Conservation (phyloP, 2,797 vertebrate species). For the Bovichtus variegatus region DNA sequence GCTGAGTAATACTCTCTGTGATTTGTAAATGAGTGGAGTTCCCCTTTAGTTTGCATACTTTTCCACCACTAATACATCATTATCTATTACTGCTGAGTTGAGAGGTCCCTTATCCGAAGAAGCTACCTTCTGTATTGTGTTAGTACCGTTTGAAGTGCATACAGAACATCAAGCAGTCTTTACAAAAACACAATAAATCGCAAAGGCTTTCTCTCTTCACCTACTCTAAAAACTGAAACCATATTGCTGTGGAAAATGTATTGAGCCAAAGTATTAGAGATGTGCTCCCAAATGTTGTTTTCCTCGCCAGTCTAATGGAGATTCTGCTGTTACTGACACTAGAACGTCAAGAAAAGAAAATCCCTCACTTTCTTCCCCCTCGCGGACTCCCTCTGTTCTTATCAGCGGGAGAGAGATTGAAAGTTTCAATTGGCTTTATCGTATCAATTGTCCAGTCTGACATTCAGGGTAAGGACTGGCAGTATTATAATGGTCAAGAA, state of each 20-base stretch:
- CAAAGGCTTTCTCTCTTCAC: slow-evolving; percentile 15
- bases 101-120: slow-evolving; percentile 5
- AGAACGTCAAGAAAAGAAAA: slow-evolving; percentile 59
- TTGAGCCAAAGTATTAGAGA: slow-evolving; percentile 59
- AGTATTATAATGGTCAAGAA: slow-evolving; percentile 49
- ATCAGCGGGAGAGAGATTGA: slow-evolving; percentile 77
- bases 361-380: slow-evolving; percentile 15
- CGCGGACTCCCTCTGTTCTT: slow-evolving; percentile 66
- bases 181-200: slow-evolving; percentile 35
- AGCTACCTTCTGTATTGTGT: not conserved
- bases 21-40: slow-evolving; percentile 7
- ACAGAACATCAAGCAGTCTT: slow-evolving; percentile 25
- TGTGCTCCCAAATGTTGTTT: slow-evolving; percentile 69
- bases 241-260: slow-evolving; percentile 44
- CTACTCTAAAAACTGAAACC: slow-evolving; percentile 26
- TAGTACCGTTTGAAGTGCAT: slow-evolving; percentile 7
- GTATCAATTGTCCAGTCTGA: slow-evolving; percentile 77
- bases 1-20: not conserved
- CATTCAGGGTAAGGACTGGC: slow-evolving; percentile 61
- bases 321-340: slow-evolving; percentile 71
- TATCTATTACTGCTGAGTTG: not conserved
- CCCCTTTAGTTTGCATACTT: not conserved
- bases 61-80: not conserved
- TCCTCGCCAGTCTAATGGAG: slow-evolving; percentile 64
- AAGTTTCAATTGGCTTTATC: slow-evolving; percentile 79